Conservation (phyloP, 2,797 vertebrate species). For the Helarctos malayanus region DNA sequence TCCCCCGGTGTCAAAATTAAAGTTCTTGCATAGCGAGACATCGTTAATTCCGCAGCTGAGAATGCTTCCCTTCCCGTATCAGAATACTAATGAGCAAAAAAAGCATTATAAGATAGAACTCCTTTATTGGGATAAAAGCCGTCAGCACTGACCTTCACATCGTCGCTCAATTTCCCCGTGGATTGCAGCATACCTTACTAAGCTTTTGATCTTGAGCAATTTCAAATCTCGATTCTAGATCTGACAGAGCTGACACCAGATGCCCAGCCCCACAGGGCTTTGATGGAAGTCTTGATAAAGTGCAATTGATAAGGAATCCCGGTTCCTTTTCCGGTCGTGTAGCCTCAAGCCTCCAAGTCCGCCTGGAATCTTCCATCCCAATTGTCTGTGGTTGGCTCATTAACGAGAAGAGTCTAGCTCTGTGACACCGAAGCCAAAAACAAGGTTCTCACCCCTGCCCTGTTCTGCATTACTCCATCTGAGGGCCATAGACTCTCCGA, state of each 20-base stretch:
- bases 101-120: constrained; percentile 74
- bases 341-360: background rate
- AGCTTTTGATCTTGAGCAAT: constrained; percentile 75
- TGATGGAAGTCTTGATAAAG: constrained; percentile 67
- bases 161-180: background rate
- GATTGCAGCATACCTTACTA: constrained; percentile 48
- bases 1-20: background rate
- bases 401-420: background rate
- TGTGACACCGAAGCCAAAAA: background rate
- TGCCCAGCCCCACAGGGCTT: constrained; percentile 56
- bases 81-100: constrained; percentile 77
- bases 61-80: constrained; percentile 30
- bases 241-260: constrained; percentile 70
- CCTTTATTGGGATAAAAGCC: constrained; percentile 71
- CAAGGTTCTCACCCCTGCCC: background rate
- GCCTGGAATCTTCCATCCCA: background rate
- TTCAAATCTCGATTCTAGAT: constrained; percentile 69
- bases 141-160: constrained; percentile 57
- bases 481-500: background rate
- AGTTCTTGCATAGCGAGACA: constrained; percentile 57
- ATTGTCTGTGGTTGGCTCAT: background rate
- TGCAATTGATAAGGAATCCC: constrained; percentile 74
- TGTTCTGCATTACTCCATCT: background rate
- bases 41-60: constrained; percentile 52
- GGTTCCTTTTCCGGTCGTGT: constrained; percentile 61